Percentiles rank a stretch among this genome's conserved stretches.
These are phyloP conservation scores for Matsumyia berberina DNA, from an alignment of 2,888 invertebrate genomes.

Conservation along the genomic window DNA sequence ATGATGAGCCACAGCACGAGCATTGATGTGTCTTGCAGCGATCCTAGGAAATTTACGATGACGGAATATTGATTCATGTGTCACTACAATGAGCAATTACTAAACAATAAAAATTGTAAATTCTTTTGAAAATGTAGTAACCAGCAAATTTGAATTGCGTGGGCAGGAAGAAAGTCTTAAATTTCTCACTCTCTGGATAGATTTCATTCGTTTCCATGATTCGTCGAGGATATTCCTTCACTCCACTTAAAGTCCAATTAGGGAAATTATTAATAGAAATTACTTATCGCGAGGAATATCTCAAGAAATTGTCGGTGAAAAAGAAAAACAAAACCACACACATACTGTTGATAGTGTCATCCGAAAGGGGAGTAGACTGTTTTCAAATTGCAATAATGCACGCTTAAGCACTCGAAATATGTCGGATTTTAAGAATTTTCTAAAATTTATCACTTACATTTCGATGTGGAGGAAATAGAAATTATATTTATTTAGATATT, in stretches of 20 bases:
- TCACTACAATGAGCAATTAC: conserved; percentile 52
- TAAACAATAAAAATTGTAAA: conserved; percentile 25
- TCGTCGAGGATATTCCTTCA: not conserved
- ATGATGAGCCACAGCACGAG: conserved; percentile 11
- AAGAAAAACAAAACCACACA: conserved; percentile 32
- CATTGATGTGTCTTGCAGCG: conserved; percentile 17
- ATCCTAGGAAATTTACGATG: conserved; percentile 66
- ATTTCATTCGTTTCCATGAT: not conserved
- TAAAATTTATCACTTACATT: conserved; percentile 72
- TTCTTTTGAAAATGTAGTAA: not conserved
- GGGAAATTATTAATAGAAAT: conserved; percentile 68
- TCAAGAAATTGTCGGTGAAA: conserved; percentile 41
- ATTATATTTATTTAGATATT: conserved; percentile 54
- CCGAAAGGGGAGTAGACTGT: conserved; percentile 36
- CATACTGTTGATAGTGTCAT: conserved; percentile 27
- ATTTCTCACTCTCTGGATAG: not conserved
- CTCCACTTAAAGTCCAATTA: conserved; percentile 54
- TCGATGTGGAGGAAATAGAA: conserved; percentile 21
- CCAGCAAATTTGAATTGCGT: conserved; percentile 42
- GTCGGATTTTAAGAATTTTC: not conserved
- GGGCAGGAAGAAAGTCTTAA: conserved; percentile 25
- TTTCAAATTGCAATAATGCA: conserved; percentile 19
- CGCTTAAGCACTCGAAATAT: conserved; percentile 3
- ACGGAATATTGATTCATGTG: conserved; percentile 70
- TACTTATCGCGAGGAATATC: conserved; percentile 62